A percentile compares a stretch with the other conserved stretches of the same genome.
These are phyloP conservation scores for Cercopithecus petaurista DNA, from an alignment of 2,797 vertebrate genomes.

Conservation along the genomic window DNA sequence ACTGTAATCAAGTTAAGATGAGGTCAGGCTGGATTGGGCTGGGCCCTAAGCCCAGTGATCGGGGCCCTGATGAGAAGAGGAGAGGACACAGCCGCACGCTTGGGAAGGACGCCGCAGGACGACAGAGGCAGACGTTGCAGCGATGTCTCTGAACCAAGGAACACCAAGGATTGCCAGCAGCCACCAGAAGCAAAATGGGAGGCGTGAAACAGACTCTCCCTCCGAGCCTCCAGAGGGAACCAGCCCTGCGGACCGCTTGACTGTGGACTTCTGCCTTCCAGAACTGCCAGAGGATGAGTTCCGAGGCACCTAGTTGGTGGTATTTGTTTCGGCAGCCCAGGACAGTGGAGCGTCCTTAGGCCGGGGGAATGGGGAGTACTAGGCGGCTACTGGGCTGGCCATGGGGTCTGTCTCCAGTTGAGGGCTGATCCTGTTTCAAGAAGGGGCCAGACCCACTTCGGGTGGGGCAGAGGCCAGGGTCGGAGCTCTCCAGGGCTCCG, in stretches of 20 bases:
- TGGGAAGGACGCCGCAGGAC: neutral
- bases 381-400: neutral
- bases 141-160: neutral
- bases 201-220: rapidly evolving
- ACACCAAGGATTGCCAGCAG: neutral
- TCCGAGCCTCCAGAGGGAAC: neutral
- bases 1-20: neutral
- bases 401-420: neutral
- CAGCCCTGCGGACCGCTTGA: neutral
- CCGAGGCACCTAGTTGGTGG: neutral
- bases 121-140: neutral
- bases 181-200: neutral
- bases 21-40: neutral
- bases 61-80: neutral
- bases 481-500: neutral
- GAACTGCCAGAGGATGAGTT: neutral
- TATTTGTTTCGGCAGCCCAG: neutral
- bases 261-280: neutral
- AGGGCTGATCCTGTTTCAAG: no score
- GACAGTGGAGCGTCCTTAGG: neutral
- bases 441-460: neutral
- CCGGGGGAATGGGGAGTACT: neutral
- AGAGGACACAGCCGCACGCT: neutral
- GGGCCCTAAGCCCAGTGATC: neutral
- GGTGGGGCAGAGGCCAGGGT: neutral